These are phyloP conservation scores for Nothocercus julius DNA, from an alignment of 2,113 vertebrate species.

Conservation along the genomic window DNA sequence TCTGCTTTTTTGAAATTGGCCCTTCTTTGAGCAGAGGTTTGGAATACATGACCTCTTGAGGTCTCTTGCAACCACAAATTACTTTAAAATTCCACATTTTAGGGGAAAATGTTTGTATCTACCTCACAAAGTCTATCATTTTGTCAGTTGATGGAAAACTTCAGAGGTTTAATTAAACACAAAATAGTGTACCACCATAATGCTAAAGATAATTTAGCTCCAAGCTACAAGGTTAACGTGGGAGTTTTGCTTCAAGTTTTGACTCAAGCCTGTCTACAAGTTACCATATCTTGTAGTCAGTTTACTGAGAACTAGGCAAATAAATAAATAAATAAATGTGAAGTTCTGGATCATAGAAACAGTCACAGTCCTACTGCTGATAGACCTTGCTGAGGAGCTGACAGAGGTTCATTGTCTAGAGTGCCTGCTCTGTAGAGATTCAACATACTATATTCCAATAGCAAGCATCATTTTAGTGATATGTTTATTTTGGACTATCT, in stretches of 20 bases:
- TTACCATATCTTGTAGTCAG: not conserved
- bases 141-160: not conserved
- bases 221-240: not conserved
- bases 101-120: not conserved
- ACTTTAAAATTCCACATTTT: not conserved
- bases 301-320: not conserved
- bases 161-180: not conserved
- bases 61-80: not conserved
- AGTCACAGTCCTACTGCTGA: too few species aligned
- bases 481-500: not conserved
- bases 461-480: not conserved
- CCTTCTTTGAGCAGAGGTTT: not conserved
- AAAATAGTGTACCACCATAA: not conserved
- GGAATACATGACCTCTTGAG: not conserved
- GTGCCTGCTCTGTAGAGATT: not conserved
- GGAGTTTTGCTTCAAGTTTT: not conserved
- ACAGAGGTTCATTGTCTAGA: not conserved
- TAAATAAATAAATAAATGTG: not conserved
- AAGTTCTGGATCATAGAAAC: too few species aligned
- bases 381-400: not conserved
- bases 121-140: not conserved
- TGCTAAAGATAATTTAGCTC: not conserved
- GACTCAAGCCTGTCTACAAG: not conserved
- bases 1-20: not conserved
- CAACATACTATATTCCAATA: not conserved